Evolutionary conservation across 2,888 invertebrate genomes (phyloP).

Genomic region (Amiota minor): DNA sequence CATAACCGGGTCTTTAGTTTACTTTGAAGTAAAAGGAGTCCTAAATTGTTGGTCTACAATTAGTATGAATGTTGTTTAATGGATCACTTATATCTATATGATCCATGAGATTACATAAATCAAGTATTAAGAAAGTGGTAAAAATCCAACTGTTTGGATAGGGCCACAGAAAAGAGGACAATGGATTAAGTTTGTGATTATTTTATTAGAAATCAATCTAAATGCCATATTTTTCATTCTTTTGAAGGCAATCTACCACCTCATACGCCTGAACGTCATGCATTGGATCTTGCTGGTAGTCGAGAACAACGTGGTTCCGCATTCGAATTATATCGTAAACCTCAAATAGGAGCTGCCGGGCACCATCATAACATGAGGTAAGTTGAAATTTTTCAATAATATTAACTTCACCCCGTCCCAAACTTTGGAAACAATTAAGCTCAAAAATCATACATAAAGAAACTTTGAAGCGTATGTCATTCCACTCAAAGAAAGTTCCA

Average conservation of each 20-base stretch:
- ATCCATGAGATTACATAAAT: too few species aligned
- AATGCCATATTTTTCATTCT: not conserved
- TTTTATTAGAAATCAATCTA: too few species aligned
- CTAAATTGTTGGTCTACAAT: too few species aligned
- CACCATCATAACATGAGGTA: constrained; percentile 88
- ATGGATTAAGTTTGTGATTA: too few species aligned
- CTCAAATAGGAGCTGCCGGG: constrained; percentile 76
- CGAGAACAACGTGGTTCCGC: constrained; percentile 93
- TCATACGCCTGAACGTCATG: constrained; percentile 72
- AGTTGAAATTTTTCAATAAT: constrained; percentile 51
- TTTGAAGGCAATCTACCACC: constrained; percentile 70
- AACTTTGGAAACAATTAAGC: not conserved
- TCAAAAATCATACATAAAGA: not conserved
- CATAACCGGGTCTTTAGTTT: too few species aligned
- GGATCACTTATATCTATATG: too few species aligned
- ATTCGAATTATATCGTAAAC: constrained; percentile 95
- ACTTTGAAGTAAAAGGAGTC: too few species aligned
- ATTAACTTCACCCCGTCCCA: too few species aligned
- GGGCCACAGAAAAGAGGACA: too few species aligned
- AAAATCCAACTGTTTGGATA: too few species aligned
- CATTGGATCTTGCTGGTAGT: constrained; percentile 84
- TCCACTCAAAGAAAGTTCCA: not conserved
- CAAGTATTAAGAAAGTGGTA: too few species aligned
- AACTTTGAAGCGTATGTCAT: not conserved
- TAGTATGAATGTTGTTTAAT: too few species aligned